Evolutionary conservation across 1,140 invertebrate genomes (phyloP).

Genomic region (Neuroterus valhalla): DNA sequence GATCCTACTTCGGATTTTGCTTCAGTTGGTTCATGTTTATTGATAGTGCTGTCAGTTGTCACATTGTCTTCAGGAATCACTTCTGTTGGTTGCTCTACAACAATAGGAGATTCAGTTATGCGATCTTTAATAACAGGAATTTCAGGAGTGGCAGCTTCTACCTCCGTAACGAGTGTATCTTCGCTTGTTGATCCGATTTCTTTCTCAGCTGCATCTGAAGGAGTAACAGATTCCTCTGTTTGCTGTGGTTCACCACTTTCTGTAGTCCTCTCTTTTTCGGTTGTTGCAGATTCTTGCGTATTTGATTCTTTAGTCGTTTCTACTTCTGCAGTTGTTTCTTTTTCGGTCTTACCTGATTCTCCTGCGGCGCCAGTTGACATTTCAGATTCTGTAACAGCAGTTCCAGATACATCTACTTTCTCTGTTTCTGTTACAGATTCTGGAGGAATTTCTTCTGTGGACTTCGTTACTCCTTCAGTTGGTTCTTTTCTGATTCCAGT

Average conservation of each 20-base stretch:
- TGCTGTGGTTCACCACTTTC: conserved; percentile 24
- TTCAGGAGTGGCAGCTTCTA: neutral
- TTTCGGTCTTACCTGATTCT: conserved; percentile 42
- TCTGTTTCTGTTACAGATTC: conserved; percentile 51
- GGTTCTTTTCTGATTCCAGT: conserved; percentile 35
- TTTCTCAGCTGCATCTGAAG: conserved; percentile 35
- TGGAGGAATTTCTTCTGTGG: conserved; percentile 54
- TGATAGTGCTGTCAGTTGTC: conserved; percentile 44
- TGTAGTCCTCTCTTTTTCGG: conserved; percentile 24
- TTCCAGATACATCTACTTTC: conserved; percentile 43
- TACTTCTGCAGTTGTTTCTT: conserved; percentile 41
- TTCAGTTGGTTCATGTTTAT: neutral
- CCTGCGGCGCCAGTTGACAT: conserved; percentile 36
- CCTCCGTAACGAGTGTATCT: too few relatives aligned
- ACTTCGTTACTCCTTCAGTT: conserved; percentile 47
- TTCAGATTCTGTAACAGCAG: conserved; percentile 27
- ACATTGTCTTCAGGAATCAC: conserved; percentile 48
- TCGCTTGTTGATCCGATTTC: neutral
- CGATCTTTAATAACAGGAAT: conserved; percentile 18
- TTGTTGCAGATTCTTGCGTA: conserved; percentile 19
- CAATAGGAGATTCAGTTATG: conserved; percentile 33
- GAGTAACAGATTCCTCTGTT: neutral
- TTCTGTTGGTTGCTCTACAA: conserved; percentile 31
- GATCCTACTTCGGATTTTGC: conserved; percentile 32
- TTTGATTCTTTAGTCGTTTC: conserved; percentile 40